Conservation (phyloP, 2,797 vertebrate genomes). For the Melopsittacus undulatus region DNA sequence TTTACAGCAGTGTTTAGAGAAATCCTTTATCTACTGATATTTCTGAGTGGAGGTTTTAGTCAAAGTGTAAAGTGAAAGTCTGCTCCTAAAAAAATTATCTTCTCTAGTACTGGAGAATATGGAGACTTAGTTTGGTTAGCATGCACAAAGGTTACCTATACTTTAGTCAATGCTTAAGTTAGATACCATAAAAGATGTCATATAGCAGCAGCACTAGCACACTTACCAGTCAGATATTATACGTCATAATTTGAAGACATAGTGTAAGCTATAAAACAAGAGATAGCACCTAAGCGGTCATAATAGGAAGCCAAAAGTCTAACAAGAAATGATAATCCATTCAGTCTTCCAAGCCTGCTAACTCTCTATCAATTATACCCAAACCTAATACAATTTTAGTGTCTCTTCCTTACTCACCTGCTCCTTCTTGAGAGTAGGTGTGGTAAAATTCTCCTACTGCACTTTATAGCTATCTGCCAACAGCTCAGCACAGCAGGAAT, state of each 20-base stretch:
- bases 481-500: background rate
- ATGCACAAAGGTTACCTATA: background rate
- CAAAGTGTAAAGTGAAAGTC: background rate
- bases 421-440: background rate
- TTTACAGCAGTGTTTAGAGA: background rate
- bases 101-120: fast-evolving
- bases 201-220: background rate
- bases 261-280: background rate
- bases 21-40: background rate
- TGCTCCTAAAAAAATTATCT: background rate
- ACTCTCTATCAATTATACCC: background rate
- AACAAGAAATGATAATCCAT: background rate
- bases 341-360: background rate
- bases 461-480: background rate
- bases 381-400: background rate
- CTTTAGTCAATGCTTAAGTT: background rate
- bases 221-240: background rate
- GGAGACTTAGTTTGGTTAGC: background rate
- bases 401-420: background rate
- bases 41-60: background rate
- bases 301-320: background rate
- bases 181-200: background rate
- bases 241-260: background rate
- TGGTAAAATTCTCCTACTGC: background rate
- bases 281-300: background rate